A percentile compares a stretch with the other conserved stretches of the same genome.
These are phyloP conservation scores for Resseliella maxima DNA, from an alignment of 2,888 invertebrate genomes.

Conservation along the genomic window DNA sequence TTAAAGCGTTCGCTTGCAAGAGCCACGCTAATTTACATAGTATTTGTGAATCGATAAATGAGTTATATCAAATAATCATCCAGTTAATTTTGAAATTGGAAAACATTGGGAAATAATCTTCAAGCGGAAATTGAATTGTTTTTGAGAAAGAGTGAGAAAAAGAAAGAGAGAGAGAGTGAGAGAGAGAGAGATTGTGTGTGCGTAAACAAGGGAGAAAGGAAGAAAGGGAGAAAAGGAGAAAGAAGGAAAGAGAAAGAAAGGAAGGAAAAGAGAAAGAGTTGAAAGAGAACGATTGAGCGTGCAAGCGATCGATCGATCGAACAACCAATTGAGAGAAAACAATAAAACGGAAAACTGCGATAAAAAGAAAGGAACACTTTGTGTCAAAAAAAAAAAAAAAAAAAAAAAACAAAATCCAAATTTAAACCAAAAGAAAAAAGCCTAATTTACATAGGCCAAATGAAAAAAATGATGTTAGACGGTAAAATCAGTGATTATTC, in stretches of 20 bases:
- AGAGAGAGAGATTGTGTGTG: too few relatives aligned
- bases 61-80: background rate
- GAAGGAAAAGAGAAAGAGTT: too few relatives aligned
- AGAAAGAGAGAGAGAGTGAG: too few relatives aligned
- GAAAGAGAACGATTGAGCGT: too few relatives aligned
- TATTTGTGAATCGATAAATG: conserved; percentile 46
- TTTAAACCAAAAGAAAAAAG: background rate
- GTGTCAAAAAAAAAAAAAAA: background rate
- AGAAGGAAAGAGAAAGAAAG: too few relatives aligned
- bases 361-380: background rate
- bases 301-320: too few relatives aligned
- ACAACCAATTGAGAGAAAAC: background rate
- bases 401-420: background rate
- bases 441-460: background rate
- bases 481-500: conserved; percentile 18
- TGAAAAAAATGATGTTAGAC: conserved; percentile 2
- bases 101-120: background rate
- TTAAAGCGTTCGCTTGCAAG: background rate
- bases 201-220: too few relatives aligned
- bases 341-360: background rate
- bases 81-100: background rate
- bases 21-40: background rate
- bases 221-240: too few relatives aligned
- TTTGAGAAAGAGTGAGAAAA: too few relatives aligned
- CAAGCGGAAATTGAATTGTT: too few relatives aligned